A percentile compares a stretch with the other conserved stretches of the same genome.
Conservation (phyloP, 2,797 vertebrate genomes). For the Falco columbarius region DNA sequence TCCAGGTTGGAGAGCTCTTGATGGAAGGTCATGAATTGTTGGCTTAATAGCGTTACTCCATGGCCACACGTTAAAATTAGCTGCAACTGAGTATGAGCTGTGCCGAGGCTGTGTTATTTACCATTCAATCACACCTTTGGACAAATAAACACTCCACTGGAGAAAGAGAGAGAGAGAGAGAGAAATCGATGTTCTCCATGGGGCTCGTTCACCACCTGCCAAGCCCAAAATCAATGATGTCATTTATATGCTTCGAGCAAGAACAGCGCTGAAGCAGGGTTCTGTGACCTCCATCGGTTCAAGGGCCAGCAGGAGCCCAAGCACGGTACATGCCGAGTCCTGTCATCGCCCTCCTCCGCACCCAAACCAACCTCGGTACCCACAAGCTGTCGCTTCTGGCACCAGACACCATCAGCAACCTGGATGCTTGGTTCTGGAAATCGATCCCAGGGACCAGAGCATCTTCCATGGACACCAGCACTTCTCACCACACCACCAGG, state of each 20-base stretch:
- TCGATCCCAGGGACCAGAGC: rapidly evolving
- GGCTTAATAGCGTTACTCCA: background rate
- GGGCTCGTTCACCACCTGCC: slow-evolving; percentile 40
- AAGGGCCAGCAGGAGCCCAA: background rate
- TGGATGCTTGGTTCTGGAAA: background rate
- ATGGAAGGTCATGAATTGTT: background rate
- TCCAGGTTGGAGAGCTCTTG: background rate
- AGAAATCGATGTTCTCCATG: slow-evolving; percentile 6
- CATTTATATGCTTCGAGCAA: rapidly evolving
- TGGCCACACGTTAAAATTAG: background rate
- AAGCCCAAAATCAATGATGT: background rate
- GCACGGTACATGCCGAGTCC: rapidly evolving
- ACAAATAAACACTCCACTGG: background rate
- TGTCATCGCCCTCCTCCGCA: background rate
- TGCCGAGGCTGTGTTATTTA: background rate
- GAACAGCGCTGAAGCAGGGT: rapidly evolving
- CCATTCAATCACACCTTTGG: slow-evolving; percentile 25
- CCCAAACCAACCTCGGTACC: background rate
- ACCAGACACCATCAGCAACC: background rate
- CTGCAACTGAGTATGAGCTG: background rate
- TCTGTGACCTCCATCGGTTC: rapidly evolving
- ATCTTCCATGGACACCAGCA: rapidly evolving
- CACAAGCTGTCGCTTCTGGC: background rate
- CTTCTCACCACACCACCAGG: rapidly evolving
- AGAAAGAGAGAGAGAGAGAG: background rate